Evolutionary conservation across 2,113 vertebrate genomes (phyloP).

Genomic region (Clarias batrachus): DNA sequence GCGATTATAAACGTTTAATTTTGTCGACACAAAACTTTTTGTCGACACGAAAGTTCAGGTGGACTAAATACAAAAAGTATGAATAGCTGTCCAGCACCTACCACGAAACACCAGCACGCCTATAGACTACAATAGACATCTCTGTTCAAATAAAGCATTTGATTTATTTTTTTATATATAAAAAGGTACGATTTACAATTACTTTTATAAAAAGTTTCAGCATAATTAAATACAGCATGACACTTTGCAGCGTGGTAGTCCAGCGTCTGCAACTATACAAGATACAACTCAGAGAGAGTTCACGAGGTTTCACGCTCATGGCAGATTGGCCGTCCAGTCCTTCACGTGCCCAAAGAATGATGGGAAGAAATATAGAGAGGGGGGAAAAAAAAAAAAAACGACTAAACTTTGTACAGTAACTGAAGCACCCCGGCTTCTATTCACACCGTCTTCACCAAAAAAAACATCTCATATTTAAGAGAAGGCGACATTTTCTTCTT

Average conservation of each 20-base stretch:
- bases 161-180: slow-evolving; percentile 88
- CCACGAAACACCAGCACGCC: slow-evolving; percentile 1
- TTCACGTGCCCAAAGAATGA: slow-evolving; percentile 83
- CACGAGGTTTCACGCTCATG: slow-evolving; percentile 83
- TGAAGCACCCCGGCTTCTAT: slow-evolving; percentile 84
- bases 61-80: slow-evolving; percentile 4
- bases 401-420: slow-evolving; percentile 86
- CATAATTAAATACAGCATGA: slow-evolving; percentile 98
- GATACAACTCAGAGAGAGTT: slow-evolving; percentile 89
- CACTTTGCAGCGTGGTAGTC: slow-evolving; percentile 85
- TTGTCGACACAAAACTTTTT: neutral
- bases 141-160: slow-evolving; percentile 85
- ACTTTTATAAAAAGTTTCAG: slow-evolving; percentile 99
- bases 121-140: slow-evolving; percentile 56
- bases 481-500: slow-evolving; percentile 64
- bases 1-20: neutral
- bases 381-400: slow-evolving; percentile 61
- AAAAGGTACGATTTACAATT: slow-evolving; percentile 99
- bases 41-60: slow-evolving; percentile 1
- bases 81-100: slow-evolving; percentile 16
- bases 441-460: slow-evolving; percentile 90
- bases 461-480: slow-evolving; percentile 79
- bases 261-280: slow-evolving; percentile 97
- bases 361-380: slow-evolving; percentile 64
- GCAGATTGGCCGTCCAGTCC: slow-evolving; percentile 89